Evolutionary conservation across 1,140 invertebrate genomes (phyloP), one percentile per base, ranked within the genome.

Genomic region (Drosophila pectinifera): DNA sequence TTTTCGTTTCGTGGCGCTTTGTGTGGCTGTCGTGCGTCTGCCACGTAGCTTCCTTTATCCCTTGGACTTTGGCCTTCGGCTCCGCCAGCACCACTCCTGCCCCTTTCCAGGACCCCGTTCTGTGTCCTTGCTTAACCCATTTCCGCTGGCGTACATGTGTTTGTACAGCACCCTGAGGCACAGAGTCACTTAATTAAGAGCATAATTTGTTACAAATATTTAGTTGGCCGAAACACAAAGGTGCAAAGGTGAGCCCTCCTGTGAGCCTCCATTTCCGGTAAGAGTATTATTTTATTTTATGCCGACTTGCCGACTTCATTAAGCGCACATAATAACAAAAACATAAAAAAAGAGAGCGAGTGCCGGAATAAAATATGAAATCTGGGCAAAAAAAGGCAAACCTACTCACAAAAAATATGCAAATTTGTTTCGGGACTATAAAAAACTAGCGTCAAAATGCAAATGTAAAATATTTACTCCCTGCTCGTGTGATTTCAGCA

Each of bases 201-300:
- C 73, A 89, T 89, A 78, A 89, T 89, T 89, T 89, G 86, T 89
- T 75, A 77, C 80, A 89, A 89, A 88, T 89, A 89, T 89, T 86
- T 86, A 88, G 83, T 68, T 82, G 75, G 84, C 49, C 65, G 67
- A 73, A 63, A 69, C 61, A 86, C 56, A 65, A 62, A 62, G 68
- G 68, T 75, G 73, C 59, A 48, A 56, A 46, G 6, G 2, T 4
- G 8, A 24, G 59, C 8, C 28, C 28, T 10, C 42, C 36, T 22
- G 55, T 18, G 22, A n/a, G 36, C 45, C 6, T 14, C 31, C 36
- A 54, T 63, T 70, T 70, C 63, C 53, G 56, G 38, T 36, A 51
- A 53, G 39, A 42, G 55, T 64, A 79, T 38, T 59, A 67, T 62
- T 64, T 58, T 72, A 55, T 63, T 57, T 69, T 63, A 55, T 63